Evolutionary conservation across 2,888 invertebrate genomes (phyloP), one percentile per base, ranked within the genome.

Genomic region (Parnassius glacialis): DNA sequence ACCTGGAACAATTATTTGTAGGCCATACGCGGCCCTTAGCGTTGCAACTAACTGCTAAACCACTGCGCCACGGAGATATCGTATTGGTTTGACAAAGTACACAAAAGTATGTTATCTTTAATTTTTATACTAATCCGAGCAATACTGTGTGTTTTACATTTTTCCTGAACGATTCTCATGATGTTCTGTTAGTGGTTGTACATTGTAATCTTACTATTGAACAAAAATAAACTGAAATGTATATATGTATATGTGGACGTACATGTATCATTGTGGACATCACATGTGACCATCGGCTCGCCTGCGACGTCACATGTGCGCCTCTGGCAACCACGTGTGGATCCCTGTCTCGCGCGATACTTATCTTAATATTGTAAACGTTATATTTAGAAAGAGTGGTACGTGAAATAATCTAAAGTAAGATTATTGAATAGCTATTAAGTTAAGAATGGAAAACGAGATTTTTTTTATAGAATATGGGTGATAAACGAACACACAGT

Each of bases 261-360:
- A 52, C 52, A 50, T 42, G 42, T 43, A 53, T 10, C 41, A 57
- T 50, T 48, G 65, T 59, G 67, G 65, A 65, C 64, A 69, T 67
- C 68, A 71, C 60, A 56, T 65, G 65, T 60, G 67, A 57, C 67
- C 64, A 67, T 65, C 65, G 67, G 57, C 65, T 60, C 58, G 61
- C 64, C 64, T 50, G 50, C 59, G 51, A 51, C 25, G 41, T 52
- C 62, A 62, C 68, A 66, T 64, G 65, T 66, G 67, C 59, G 66
- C 63, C 57, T 69, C 69, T 72, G 71, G 70, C 67, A 61, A 66
- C 69, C 74, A 74, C 70, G 70, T 75, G 74, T 71, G 67, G 45
- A 16, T 43, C 25, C 57, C 13, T 13, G 50, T 42, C 55, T 52
- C 52, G 48, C 58, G 12, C 57, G 56, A 57, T 52, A 59, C 59